These are phyloP conservation scores for Myocastor coypus DNA, from an alignment of 2,113 vertebrate genomes.

Conservation along the genomic window DNA sequence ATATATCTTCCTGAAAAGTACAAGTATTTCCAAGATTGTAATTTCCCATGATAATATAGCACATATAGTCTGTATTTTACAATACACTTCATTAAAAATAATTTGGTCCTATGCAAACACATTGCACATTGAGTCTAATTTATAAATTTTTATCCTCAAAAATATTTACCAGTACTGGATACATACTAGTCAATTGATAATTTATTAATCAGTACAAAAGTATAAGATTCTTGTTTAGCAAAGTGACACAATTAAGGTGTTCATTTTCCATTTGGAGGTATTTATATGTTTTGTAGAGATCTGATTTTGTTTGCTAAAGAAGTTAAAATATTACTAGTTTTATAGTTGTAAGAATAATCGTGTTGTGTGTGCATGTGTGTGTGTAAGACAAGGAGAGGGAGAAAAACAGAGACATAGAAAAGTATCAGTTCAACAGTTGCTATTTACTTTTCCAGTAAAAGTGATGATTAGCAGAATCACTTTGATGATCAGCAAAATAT, in stretches of 20 bases:
- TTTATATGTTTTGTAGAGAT: conserved; percentile 15
- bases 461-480: neutral
- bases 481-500: neutral
- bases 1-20: neutral
- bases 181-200: conserved; percentile 13
- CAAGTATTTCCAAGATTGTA: neutral
- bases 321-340: conserved; percentile 23
- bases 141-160: conserved; percentile 44
- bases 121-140: neutral
- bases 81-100: neutral
- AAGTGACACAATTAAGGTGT: neutral
- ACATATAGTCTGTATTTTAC: neutral
- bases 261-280: conserved; percentile 8
- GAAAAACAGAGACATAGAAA: neutral
- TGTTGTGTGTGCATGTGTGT: neutral
- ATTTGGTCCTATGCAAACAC: neutral
- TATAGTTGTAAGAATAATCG: neutral
- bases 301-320: conserved; percentile 41
- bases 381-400: neutral
- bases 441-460: neutral
- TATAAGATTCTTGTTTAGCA: neutral
- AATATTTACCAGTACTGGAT: neutral
- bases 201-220: conserved; percentile 41
- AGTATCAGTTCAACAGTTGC: neutral
- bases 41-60: neutral